Evolutionary conservation across 2,888 invertebrate species (phyloP).

Genomic region (Hedychridium roseum): DNA sequence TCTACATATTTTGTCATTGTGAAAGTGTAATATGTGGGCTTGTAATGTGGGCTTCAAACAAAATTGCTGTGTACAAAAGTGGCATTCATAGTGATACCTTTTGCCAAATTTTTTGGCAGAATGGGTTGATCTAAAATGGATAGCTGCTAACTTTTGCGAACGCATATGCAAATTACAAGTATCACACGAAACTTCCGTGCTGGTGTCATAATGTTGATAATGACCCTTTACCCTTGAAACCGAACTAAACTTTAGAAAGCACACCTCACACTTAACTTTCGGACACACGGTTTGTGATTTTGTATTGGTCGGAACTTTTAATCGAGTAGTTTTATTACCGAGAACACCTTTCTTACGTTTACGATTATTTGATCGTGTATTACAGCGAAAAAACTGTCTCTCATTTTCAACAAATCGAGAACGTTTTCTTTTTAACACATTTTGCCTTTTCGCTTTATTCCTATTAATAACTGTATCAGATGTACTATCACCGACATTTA

Average conservation of each 20-base stretch:
- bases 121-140: not conserved
- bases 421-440: too few relatives aligned
- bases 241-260: conserved; percentile 1
- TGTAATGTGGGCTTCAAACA: conserved; percentile 11
- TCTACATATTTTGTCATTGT: conserved; percentile 1
- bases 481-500: too few relatives aligned
- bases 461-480: too few relatives aligned
- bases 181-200: not conserved
- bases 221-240: not conserved
- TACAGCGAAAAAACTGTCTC: too few relatives aligned
- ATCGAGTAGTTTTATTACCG: too few relatives aligned
- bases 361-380: too few relatives aligned
- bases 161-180: not conserved
- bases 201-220: not conserved
- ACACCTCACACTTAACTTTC: conserved; percentile 4
- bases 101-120: not conserved
- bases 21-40: conserved; percentile 29
- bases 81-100: conserved; percentile 6
- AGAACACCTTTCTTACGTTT: too few relatives aligned
- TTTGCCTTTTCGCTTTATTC: too few relatives aligned
- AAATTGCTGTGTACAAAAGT: conserved; percentile 19
- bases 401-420: too few relatives aligned
- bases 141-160: too few relatives aligned
- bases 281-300: too few relatives aligned
- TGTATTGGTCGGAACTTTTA: too few relatives aligned